phyloP scores from a whole-genome alignment of 2,888 invertebrate species.

The Epistrophe grossulariae region DNA sequence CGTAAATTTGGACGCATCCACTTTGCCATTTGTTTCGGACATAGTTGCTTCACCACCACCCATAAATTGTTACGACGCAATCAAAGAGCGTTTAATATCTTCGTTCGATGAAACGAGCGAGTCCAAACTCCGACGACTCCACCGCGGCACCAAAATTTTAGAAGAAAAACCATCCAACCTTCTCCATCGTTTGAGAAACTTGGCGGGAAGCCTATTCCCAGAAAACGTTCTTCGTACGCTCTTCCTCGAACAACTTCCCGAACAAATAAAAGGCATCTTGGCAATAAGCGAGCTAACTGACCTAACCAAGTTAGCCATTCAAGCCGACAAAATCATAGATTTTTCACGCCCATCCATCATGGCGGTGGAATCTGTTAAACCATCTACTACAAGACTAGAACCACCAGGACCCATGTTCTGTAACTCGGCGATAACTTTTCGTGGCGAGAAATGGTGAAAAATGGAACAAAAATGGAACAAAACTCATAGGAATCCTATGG shows the following conservation, averaged over 20 bases:
- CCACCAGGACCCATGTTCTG: no score
- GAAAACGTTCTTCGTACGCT: conserved; percentile 20
- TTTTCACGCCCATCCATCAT: conserved; percentile 15
- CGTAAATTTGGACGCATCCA: conserved; percentile 9
- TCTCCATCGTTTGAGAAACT: conserved; percentile 20
- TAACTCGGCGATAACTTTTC: no score
- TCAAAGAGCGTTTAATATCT: conserved; percentile 15
- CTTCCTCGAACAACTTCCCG: conserved; percentile 18
- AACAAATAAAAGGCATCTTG: conserved; percentile 5
- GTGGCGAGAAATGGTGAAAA: no score
- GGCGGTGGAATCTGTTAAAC: neutral
- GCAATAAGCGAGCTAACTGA: conserved; percentile 7
- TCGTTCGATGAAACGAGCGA: conserved; percentile 29
- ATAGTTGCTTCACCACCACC: neutral
- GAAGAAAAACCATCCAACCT: conserved; percentile 26
- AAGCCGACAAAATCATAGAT: conserved; percentile 33
- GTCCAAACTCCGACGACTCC: conserved; percentile 13
- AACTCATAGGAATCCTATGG: no score
- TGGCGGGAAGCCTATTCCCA: conserved; percentile 4
- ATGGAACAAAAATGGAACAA: no score
- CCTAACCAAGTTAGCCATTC: conserved; percentile 21
- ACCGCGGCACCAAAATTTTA: neutral
- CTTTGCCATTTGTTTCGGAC: conserved; percentile 12
- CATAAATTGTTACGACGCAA: conserved; percentile 7
- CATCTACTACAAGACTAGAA: neutral